A percentile compares a stretch with the other conserved stretches of the same genome.
These are phyloP conservation scores for Archips xylosteana DNA, from an alignment of 2,888 invertebrate genomes.

Conservation along the genomic window DNA sequence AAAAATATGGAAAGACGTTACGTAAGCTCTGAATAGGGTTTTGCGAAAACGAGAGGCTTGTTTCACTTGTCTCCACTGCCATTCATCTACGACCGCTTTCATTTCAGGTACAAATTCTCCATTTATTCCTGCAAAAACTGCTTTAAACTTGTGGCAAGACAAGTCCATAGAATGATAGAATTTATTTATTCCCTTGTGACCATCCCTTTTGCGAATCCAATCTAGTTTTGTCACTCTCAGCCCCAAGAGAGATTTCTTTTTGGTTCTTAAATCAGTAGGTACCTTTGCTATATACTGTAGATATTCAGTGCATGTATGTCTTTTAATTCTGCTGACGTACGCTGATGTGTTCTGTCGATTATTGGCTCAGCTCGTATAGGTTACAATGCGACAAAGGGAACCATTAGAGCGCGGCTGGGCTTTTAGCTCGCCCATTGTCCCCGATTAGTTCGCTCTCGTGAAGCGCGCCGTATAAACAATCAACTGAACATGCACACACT, in stretches of 20 bases:
- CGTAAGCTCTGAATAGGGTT: conserved; percentile 1
- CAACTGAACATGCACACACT: conserved; percentile 14
- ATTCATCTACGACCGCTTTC: conserved; percentile 30
- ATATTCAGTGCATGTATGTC: neutral
- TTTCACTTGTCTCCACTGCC: conserved; percentile 10
- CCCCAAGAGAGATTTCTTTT: neutral
- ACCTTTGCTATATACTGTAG: neutral
- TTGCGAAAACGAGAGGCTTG: conserved; percentile 17
- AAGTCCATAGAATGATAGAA: neutral
- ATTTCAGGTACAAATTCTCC: neutral
- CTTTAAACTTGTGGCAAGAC: neutral
- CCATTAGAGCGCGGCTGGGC: conserved; percentile 41
- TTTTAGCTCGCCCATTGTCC: conserved; percentile 44
- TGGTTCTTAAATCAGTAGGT: neutral
- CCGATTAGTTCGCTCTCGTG: conserved; percentile 39
- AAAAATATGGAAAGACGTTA: conserved; percentile 12
- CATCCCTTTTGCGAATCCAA: neutral
- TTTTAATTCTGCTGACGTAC: neutral
- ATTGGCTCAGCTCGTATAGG: conserved; percentile 14
- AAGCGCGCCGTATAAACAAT: conserved; percentile 41
- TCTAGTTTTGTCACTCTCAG: conserved; percentile 1
- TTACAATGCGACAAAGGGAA: conserved; percentile 35
- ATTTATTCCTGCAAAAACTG: neutral
- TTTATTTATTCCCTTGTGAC: neutral
- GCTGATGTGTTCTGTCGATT: conserved; percentile 9